These are phyloP conservation scores for Psammodynastes pulverulentus DNA, from an alignment of 2,113 vertebrate genomes.

Conservation along the genomic window DNA sequence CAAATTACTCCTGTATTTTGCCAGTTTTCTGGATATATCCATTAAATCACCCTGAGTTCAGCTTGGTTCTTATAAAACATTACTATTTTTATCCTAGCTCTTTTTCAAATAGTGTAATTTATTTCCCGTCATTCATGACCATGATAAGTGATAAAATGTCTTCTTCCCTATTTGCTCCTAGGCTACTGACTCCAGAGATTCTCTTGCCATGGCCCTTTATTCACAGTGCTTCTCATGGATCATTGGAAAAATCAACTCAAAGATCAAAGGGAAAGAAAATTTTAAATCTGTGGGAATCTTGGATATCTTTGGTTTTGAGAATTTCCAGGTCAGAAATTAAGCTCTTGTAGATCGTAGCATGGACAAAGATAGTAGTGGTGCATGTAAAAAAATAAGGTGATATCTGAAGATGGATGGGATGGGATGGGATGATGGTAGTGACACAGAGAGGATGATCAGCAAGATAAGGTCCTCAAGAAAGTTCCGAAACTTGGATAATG, in stretches of 20 bases:
- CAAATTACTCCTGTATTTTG: not conserved
- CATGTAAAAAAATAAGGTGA: conserved; percentile 18
- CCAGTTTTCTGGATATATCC: not conserved
- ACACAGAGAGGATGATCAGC: not conserved
- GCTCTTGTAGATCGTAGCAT: not conserved
- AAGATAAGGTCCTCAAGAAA: not conserved
- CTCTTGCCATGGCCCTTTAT: conserved; percentile 89
- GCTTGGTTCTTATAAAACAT: not conserved
- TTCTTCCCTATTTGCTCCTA: conserved; percentile 54
- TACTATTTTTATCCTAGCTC: not conserved
- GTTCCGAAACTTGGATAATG: not conserved
- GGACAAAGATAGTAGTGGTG: not conserved
- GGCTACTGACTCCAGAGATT: conserved; percentile 88
- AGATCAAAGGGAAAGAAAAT: conserved; percentile 88
- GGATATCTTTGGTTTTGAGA: conserved; percentile 93
- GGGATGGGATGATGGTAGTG: not conserved
- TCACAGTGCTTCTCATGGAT: conserved; percentile 94
- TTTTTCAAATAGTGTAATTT: not conserved
- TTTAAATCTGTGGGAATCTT: conserved; percentile 94
- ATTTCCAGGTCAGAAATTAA: conserved; percentile 81
- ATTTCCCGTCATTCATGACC: not conserved
- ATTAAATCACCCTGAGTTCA: not conserved
- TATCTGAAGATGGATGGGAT: not conserved
- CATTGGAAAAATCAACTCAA: conserved; percentile 86
- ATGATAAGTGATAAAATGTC: not conserved